A percentile compares a stretch with the other conserved stretches of the same genome.
phyloP scores from a whole-genome alignment of 2,113 vertebrate genomes.

The Orthonyx spaldingii region DNA sequence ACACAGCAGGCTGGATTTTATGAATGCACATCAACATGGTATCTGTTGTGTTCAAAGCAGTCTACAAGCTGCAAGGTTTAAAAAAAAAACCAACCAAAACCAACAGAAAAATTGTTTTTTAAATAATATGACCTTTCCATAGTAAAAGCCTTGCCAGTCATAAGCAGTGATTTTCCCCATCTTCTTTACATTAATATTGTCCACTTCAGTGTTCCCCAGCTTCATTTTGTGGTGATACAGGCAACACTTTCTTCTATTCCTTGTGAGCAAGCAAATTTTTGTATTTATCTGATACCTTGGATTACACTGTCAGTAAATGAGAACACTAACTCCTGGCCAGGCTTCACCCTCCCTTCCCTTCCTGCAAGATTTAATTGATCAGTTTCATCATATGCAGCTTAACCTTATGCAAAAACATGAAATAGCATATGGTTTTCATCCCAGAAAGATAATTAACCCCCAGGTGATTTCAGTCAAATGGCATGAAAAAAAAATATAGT shows the following conservation, averaged over 20 bases:
- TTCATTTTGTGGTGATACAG: not conserved
- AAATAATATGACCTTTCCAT: not conserved
- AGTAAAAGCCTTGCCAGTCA: not conserved
- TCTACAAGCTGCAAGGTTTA: not conserved
- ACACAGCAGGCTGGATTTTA: not conserved
- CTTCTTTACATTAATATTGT: not conserved
- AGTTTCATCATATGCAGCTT: conserved; percentile 81
- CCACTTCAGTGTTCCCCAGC: not conserved
- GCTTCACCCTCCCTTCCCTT: not conserved
- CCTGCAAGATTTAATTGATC: conserved; percentile 62
- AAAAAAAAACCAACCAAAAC: not conserved
- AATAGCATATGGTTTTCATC: conserved; percentile 72
- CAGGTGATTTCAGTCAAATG: conserved; percentile 72
- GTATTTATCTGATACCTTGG: not conserved
- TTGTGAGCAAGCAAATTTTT: not conserved
- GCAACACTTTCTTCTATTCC: not conserved
- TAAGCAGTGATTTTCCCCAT: not conserved
- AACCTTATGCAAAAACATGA: conserved; percentile 89
- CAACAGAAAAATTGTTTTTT: not conserved
- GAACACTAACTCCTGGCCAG: not conserved
- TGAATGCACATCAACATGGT: not conserved
- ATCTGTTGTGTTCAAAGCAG: not conserved
- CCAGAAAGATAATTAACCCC: conserved; percentile 83
- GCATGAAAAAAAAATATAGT: not conserved
- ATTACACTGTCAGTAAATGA: not conserved